These are phyloP conservation scores for Leucopsar rothschildi DNA, from an alignment of 2,113 vertebrate species.

Conservation along the genomic window DNA sequence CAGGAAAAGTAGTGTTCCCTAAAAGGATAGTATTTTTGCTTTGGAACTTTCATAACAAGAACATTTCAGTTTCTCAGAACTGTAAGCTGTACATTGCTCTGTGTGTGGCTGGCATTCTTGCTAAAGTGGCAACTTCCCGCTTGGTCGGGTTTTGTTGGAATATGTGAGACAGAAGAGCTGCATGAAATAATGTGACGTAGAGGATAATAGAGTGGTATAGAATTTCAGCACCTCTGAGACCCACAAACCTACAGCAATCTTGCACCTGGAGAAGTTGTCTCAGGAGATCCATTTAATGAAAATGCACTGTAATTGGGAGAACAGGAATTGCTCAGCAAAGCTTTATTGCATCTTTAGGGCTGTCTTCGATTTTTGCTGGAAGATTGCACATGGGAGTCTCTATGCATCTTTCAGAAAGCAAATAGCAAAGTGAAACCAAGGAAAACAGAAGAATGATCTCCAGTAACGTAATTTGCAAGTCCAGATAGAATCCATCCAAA, in stretches of 20 bases:
- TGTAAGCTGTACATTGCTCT: background rate
- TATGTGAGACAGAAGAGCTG: background rate
- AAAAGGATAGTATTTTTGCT: background rate
- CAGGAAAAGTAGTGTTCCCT: background rate
- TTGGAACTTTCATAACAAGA: background rate
- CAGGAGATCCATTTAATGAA: background rate
- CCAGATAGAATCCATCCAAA: background rate
- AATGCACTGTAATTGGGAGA: background rate
- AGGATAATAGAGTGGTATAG: constrained; percentile 12
- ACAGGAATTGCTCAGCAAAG: background rate
- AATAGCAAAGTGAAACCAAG: background rate
- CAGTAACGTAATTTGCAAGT: background rate
- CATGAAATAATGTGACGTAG: background rate
- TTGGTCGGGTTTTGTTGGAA: background rate
- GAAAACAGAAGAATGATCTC: background rate
- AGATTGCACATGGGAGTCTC: background rate
- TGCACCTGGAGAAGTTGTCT: background rate
- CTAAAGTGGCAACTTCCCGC: background rate
- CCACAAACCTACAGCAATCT: constrained; percentile 10
- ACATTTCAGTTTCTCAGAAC: background rate
- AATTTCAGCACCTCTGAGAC: background rate
- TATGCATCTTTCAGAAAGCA: background rate
- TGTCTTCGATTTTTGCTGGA: background rate
- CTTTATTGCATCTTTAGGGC: background rate
- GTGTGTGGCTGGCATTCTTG: background rate